Percentiles rank a stretch among this genome's conserved stretches.
Conservation (phyloP, 2,888 invertebrate species). For the Rhyacophila evoluta region DNA sequence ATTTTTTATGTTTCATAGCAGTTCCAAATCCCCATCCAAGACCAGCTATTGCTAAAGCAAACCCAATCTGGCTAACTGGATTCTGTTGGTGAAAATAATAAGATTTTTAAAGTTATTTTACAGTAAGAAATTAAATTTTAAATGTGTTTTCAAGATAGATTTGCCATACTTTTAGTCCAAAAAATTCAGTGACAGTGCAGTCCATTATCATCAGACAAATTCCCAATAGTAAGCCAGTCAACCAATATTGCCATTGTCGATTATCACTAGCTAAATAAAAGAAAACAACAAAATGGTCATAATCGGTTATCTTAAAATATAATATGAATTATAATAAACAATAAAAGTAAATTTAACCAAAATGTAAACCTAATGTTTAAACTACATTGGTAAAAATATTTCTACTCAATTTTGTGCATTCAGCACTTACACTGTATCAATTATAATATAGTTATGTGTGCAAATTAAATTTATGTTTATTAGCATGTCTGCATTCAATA, state of each 20-base stretch:
- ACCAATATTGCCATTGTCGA: slow-evolving; percentile 30
- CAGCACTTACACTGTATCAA: too few relatives aligned
- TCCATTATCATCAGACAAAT: slow-evolving; percentile 35
- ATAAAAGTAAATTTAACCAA: too few relatives aligned
- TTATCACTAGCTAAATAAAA: slow-evolving; percentile 33
- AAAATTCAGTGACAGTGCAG: slow-evolving; percentile 32
- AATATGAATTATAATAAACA: too few relatives aligned
- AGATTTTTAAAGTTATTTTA: background rate
- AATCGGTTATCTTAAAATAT: too few relatives aligned
- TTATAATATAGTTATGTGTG: too few relatives aligned
- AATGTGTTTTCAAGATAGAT: too few relatives aligned
- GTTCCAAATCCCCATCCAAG: slow-evolving; percentile 77
- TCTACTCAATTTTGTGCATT: too few relatives aligned
- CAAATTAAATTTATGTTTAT: too few relatives aligned
- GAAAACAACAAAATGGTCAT: background rate
- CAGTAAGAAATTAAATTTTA: too few relatives aligned
- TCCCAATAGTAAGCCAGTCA: slow-evolving; percentile 35
- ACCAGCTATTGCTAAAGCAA: slow-evolving; percentile 76
- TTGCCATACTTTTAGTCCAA: slow-evolving; percentile 45
- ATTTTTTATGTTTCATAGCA: slow-evolving; percentile 68
- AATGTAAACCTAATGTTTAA: too few relatives aligned
- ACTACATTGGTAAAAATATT: too few relatives aligned
- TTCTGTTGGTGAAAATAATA: slow-evolving; percentile 65
- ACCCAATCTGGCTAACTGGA: slow-evolving; percentile 78
- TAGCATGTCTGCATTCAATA: background rate